Conservation (phyloP, 2,113 vertebrate genomes). For the Zosterops japonicus region DNA sequence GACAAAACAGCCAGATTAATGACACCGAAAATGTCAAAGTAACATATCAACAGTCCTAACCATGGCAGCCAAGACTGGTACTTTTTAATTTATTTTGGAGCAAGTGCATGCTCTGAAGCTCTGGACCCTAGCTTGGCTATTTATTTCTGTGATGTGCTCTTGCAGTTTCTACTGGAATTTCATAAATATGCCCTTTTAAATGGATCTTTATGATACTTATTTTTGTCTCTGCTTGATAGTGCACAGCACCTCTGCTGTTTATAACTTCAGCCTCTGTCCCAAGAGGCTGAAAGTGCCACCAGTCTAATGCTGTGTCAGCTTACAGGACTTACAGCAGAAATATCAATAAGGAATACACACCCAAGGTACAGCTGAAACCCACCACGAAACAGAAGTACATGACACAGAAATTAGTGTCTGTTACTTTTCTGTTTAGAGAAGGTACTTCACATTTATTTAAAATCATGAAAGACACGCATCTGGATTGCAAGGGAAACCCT, state of each 20-base stretch:
- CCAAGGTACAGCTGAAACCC: not conserved
- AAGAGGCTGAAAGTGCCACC: not conserved
- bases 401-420: not conserved
- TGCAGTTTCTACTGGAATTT: not conserved
- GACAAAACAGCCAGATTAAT: not conserved
- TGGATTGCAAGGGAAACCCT: not conserved
- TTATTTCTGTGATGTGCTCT: not conserved
- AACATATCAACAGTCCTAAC: not conserved
- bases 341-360: not conserved
- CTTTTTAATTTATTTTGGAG: not conserved
- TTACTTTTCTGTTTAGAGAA: not conserved
- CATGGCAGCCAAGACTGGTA: not conserved
- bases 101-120: not conserved
- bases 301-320: not conserved
- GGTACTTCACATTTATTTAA: not conserved
- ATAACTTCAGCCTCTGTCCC: not conserved
- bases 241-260: not conserved
- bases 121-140: not conserved
- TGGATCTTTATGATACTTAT: not conserved
- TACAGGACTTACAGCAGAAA: not conserved
- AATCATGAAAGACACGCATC: rapidly evolving
- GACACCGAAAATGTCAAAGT: not conserved
- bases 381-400: not conserved
- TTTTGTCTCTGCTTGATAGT: not conserved
- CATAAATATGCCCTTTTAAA: not conserved